Conservation (phyloP, 2,888 invertebrate species). For the Sclerodermus sp. region DNA sequence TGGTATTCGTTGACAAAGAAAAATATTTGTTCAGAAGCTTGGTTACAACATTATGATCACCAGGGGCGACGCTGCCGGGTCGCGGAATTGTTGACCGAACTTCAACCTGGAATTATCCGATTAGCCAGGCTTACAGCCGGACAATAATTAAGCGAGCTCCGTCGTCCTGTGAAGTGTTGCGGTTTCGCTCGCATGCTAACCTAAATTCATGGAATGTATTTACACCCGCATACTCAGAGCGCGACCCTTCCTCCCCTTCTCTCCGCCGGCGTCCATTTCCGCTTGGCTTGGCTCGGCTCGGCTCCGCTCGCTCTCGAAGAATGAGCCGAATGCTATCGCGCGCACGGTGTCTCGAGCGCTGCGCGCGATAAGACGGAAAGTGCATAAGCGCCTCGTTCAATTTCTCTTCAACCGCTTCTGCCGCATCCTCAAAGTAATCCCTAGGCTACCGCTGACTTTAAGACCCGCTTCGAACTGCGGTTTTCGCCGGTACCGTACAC, state of each 20-base stretch:
- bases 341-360: neutral
- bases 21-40: slow-evolving; percentile 15
- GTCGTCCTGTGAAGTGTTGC: slow-evolving; percentile 36
- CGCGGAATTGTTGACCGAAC: slow-evolving; percentile 28
- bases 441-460: too few species aligned
- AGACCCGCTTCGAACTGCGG: too few species aligned
- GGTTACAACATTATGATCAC: slow-evolving; percentile 16
- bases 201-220: slow-evolving; percentile 49
- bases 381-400: neutral
- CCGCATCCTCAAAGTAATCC: neutral
- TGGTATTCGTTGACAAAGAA: slow-evolving; percentile 3
- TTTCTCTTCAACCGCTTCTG: neutral
- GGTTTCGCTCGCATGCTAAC: slow-evolving; percentile 48
- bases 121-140: slow-evolving; percentile 6
- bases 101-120: slow-evolving; percentile 8
- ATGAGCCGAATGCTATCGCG: neutral
- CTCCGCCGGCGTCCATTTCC: too few species aligned
- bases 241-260: too few species aligned
- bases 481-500: too few species aligned
- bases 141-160: slow-evolving; percentile 45
- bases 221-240: slow-evolving; percentile 36
- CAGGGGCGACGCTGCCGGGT: neutral
- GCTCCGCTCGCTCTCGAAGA: too few species aligned
- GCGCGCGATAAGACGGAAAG: neutral
- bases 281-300: too few species aligned